A percentile compares a stretch with the other conserved stretches of the same genome.
phyloP scores from a whole-genome alignment of 35 echinoderm and acorn worm genomes.

The Ptychodera flava region DNA sequence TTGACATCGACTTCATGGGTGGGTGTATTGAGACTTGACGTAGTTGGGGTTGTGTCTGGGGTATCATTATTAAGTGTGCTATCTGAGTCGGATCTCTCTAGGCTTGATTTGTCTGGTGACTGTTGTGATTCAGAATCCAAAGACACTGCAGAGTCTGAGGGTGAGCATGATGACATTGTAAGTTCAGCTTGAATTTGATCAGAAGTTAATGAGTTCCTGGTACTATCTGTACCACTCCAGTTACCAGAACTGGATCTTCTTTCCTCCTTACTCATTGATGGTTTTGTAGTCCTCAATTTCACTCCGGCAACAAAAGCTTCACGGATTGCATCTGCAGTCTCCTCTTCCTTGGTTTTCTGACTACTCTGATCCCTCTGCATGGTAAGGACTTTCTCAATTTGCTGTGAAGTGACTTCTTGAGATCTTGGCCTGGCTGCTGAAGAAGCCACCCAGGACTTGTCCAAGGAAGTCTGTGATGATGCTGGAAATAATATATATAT shows the following conservation, averaged over 20 bases:
- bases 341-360: neutral
- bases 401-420: neutral
- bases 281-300: neutral
- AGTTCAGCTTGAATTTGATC: constrained; percentile 37
- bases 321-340: neutral
- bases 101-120: neutral
- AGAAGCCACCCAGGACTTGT: neutral
- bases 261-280: constrained; percentile 49
- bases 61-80: neutral
- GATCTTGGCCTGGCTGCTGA: neutral
- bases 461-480: neutral
- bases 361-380: neutral
- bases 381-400: neutral
- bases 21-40: neutral
- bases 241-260: constrained; percentile 94
- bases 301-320: neutral
- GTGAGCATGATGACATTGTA: constrained; percentile 20
- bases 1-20: neutral
- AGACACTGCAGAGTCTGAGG: constrained; percentile 94
- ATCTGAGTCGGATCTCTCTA: neutral
- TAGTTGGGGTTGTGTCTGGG: neutral
- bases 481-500: too few relatives aligned
- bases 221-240: constrained; percentile 93
- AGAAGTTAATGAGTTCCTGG: constrained; percentile 83
- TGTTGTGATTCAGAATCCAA: constrained; percentile 18